phyloP scores from a whole-genome alignment of 1,140 invertebrate species.

The Streblospio benedicti region DNA sequence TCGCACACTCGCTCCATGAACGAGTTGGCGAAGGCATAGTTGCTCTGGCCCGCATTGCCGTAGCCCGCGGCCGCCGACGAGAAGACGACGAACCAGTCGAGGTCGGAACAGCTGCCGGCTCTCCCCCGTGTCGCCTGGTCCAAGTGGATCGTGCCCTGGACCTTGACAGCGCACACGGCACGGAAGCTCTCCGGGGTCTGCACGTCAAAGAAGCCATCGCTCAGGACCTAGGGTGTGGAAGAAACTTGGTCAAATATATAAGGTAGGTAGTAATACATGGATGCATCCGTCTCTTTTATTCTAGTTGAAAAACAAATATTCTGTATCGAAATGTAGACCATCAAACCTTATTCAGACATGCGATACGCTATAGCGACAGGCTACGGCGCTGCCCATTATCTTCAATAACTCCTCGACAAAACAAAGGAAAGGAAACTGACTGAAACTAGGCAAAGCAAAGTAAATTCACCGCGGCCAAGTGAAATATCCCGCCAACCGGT shows the following conservation, averaged over 20 bases:
- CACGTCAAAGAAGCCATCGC: conserved; percentile 82
- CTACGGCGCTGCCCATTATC: no score
- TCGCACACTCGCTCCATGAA: conserved; percentile 92
- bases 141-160: conserved; percentile 61
- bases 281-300: no score
- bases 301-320: no score
- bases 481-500: conserved; percentile 86
- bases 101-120: conserved; percentile 59
- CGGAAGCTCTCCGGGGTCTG: conserved; percentile 71
- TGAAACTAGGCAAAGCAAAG: no score
- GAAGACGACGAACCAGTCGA: conserved; percentile 84
- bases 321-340: no score
- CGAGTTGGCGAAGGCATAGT: conserved; percentile 92
- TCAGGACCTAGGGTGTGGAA: conserved; percentile 52
- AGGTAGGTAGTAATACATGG: no score
- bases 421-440: no score
- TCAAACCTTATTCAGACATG: no score
- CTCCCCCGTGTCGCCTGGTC: conserved; percentile 64
- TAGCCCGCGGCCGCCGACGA: conserved; percentile 88
- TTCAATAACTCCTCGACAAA: no score
- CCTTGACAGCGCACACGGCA: conserved; percentile 55
- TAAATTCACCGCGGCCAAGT: conserved; percentile 72
- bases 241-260: no score
- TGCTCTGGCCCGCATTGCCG: conserved; percentile 87
- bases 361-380: no score